Base-by-base conservation (phyloP, 1,140 invertebrate genomes). In the Drosophila serrata region DNA sequence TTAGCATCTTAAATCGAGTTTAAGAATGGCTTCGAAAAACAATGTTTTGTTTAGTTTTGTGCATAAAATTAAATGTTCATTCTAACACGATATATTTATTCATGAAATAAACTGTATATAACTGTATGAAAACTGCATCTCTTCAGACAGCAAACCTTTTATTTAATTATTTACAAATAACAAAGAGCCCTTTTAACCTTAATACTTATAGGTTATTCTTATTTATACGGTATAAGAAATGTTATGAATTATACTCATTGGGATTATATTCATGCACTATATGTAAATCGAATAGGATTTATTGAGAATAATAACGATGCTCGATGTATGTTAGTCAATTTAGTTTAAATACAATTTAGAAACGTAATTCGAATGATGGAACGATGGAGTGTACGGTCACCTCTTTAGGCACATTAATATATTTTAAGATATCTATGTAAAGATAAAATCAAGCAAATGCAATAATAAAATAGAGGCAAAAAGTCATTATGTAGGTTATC, bases 321-420 rank as follows among this genome's bases (percentile, higher is more conserved):
- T 59, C 22, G 19, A 65, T 57, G 60, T 75, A 75, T 65, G 61
- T 55, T 76, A 76, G 74, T 76, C 73, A 76, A 76, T 76, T 76
- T 76, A 76, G 61, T 59, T 67, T 67, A 76, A 67, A 67, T 59
- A 64, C 48, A 75, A 55, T 63, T 63, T 55, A 55, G 35, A 19
- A 75, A 75, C 22, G 22, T 62, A 62, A 53, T 39, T 15, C 45
- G 17, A 51, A 40, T 22, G 27, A 19, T n/a, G 15, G 37, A 49
- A 17, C 11, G 46, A 17, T 49, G 31, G 12, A 17, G n/a, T 27
- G 13, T 27, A 40, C 55, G 13, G 40, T 19, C 74, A 68, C 46
- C 42, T 45, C 15, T 64, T 60, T 74, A 73, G 43, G 43, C 60
- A 55, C 59, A 64, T 75, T 75, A 29, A 42, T 65, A 57, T 51